phyloP scores from a whole-genome alignment of 2,888 invertebrate species.

The Microctonus hyperodae region DNA sequence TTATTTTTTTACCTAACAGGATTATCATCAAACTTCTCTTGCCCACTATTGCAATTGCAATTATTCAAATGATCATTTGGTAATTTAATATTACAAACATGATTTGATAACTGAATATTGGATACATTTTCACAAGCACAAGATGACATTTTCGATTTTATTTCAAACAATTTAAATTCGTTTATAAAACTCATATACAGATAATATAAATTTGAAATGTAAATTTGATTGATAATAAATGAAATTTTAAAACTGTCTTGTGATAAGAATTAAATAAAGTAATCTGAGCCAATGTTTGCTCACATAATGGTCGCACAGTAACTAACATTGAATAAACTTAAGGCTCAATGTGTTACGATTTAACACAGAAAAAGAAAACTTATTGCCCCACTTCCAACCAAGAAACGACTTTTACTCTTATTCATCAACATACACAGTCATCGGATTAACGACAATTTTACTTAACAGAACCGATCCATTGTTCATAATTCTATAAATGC shows the following conservation, averaged over 20 bases:
- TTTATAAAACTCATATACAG: neutral
- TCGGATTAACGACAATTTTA: neutral
- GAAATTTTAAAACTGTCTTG: neutral
- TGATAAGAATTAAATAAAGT: neutral
- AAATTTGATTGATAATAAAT: too few relatives aligned
- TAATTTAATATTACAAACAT: constrained; percentile 45
- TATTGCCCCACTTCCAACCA: neutral
- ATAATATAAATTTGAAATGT: neutral
- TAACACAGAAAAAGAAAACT: neutral
- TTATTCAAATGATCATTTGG: constrained; percentile 32
- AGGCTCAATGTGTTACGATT: neutral
- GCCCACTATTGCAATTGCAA: constrained; percentile 16
- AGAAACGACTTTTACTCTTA: neutral
- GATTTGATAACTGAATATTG: constrained; percentile 38
- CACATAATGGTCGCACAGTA: neutral
- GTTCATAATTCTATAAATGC: neutral
- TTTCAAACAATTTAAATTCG: neutral
- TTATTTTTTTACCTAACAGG: constrained; percentile 42
- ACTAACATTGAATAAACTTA: neutral
- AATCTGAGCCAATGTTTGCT: neutral
- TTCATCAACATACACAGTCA: neutral
- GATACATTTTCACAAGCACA: constrained; percentile 48
- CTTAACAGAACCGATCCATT: neutral
- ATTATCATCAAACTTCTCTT: constrained; percentile 17
- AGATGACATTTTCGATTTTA: constrained; percentile 47